Percentiles rank a stretch among this genome's conserved stretches.
phyloP scores from a whole-genome alignment of 2,888 invertebrate genomes.

The Carabus problematicus region DNA sequence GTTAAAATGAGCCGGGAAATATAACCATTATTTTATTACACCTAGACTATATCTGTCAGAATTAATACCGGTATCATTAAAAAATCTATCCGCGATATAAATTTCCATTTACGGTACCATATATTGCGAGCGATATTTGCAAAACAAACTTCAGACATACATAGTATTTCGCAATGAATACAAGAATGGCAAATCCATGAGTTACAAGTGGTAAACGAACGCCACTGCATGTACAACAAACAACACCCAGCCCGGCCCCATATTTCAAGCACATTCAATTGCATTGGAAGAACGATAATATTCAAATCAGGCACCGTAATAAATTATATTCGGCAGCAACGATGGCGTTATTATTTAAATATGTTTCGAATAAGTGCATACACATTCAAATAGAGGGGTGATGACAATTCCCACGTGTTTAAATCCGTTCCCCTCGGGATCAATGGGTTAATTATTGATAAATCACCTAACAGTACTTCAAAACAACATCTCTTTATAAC shows the following conservation, averaged over 20 bases:
- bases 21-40: too few species aligned
- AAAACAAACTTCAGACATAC: too few species aligned
- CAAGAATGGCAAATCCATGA: constrained; percentile 6
- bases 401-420: constrained; percentile 9
- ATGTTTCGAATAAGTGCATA: constrained; percentile 38
- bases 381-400: constrained; percentile 12
- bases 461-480: background rate
- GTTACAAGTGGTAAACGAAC: constrained; percentile 6
- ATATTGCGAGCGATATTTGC: too few species aligned
- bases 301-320: constrained; percentile 32
- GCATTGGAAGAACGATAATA: constrained; percentile 20
- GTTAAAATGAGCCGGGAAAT: too few species aligned
- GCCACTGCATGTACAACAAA: constrained; percentile 26
- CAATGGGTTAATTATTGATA: constrained; percentile 14
- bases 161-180: too few species aligned
- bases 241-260: too few species aligned
- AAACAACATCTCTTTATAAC: too few species aligned
- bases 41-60: too few species aligned
- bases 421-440: background rate
- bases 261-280: constrained; percentile 37
- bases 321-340: constrained; percentile 33
- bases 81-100: too few species aligned
- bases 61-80: too few species aligned
- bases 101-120: too few species aligned
- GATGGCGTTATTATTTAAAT: constrained; percentile 35